Base-by-base conservation (phyloP, 1,140 invertebrate species). In the Aphelenchoides avenae region DNA sequence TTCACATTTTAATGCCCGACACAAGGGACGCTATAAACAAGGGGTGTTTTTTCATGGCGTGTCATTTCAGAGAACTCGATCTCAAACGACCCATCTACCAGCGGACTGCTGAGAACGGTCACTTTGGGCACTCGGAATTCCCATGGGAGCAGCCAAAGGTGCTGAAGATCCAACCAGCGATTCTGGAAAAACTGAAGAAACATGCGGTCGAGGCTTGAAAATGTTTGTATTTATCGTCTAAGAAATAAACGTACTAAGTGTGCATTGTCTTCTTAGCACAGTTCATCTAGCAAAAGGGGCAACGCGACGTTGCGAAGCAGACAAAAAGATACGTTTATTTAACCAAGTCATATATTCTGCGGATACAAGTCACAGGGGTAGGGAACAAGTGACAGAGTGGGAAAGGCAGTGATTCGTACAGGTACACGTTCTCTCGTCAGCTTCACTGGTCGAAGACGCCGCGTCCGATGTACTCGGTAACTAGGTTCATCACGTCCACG, bases 121-220 rank as follows among this genome's bases (percentile, higher is more conserved):
- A 98, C 80, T 98, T 98, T 81, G 94, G 94, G 43, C 85, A 92
- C 40, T 84, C 87, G 48, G 88, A 89, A 52, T 98, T 98, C 80
- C 83, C 89, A 56, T 56, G 53, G 53, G 53, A 56, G 39, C 53
- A 56, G 30, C 36, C 54, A 20, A 55, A 58, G 26, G 34, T 48
- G 26, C 26, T 50, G 24, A 48, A n/a, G 37, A 15, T 50, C 26
- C 37, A n/a, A 13, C 13, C 13, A 50, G 13, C 13, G 13, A 31
- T 50, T 22, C 48, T 48, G 52, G 42, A 44, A 22, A 44, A 27
- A 22, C 4, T 44, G 22, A 20, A 44, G 2, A 20, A 44, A 44
- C 42, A 11, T n/a, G n/a, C 18, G 34, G 11, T n/a, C 11, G 34
- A 36, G n/a, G 34, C 34, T 36, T n/a, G n/a, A 36, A 11, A 11